Evolutionary conservation across 2,888 invertebrate genomes (phyloP).

Genomic region (Cynaeus angustus): DNA sequence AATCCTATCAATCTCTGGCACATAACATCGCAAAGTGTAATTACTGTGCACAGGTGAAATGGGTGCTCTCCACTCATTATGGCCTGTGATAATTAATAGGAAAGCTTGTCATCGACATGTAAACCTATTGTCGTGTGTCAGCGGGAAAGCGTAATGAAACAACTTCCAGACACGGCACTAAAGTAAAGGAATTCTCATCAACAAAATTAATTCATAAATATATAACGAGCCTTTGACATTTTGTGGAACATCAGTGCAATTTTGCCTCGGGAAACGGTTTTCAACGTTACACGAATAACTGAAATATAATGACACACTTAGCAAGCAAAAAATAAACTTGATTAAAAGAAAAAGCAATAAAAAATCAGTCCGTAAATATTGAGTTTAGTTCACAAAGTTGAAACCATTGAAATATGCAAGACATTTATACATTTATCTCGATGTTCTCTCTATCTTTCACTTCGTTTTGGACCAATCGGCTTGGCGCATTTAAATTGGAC

Average conservation of each 20-base stretch:
- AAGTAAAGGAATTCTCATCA: slow-evolving; percentile 20
- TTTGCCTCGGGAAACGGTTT: slow-evolving; percentile 1
- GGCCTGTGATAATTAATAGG: slow-evolving; percentile 26
- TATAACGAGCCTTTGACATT: slow-evolving; percentile 13
- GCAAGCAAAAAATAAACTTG: slow-evolving; percentile 3
- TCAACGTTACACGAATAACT: neutral
- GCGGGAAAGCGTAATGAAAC: slow-evolving; percentile 21
- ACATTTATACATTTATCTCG: slow-evolving; percentile 2
- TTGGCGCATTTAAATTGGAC: slow-evolving; percentile 22
- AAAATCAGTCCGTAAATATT: no score
- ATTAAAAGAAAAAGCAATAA: neutral
- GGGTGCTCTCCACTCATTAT: slow-evolving; percentile 28
- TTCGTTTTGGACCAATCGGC: slow-evolving; percentile 5
- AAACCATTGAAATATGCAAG: neutral
- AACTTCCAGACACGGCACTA: slow-evolving; percentile 15
- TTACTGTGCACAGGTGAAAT: slow-evolving; percentile 35
- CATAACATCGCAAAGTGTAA: slow-evolving; percentile 13
- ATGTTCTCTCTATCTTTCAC: slow-evolving; percentile 5
- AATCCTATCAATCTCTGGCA: slow-evolving; percentile 22
- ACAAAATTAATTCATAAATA: slow-evolving; percentile 30
- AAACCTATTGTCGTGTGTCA: slow-evolving; percentile 22
- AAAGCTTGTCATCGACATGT: slow-evolving; percentile 30
- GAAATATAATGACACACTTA: neutral
- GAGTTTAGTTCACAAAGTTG: no score
- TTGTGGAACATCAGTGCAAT: neutral